Conservation (phyloP, 2,797 vertebrate species). For the Tadarida brasiliensis region DNA sequence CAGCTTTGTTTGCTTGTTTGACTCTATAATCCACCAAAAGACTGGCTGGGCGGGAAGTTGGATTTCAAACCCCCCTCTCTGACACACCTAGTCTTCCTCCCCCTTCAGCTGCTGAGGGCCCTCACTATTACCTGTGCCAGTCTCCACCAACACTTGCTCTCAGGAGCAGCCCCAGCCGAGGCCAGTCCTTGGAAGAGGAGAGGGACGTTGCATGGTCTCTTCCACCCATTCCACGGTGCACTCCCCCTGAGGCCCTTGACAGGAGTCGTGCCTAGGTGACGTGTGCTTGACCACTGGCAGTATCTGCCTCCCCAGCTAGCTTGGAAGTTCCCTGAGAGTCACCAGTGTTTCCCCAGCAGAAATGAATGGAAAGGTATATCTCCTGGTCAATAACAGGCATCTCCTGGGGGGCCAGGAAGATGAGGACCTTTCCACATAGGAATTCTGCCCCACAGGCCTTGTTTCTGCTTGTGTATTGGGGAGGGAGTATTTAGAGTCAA, state of each 20-base stretch:
- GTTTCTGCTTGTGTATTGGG: neutral
- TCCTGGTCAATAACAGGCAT: neutral
- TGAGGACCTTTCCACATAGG: neutral
- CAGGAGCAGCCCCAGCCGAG: neutral
- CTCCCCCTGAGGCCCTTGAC: neutral
- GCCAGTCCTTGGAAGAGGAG: fast-evolving
- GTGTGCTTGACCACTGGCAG: fast-evolving
- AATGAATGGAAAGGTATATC: neutral
- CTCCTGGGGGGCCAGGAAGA: neutral
- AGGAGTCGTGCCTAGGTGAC: neutral
- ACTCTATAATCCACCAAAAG: neutral
- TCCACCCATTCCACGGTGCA: fast-evolving
- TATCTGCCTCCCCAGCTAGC: neutral
- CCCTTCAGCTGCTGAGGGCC: neutral
- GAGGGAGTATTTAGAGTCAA: neutral
- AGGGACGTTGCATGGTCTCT: fast-evolving
- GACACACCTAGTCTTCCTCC: neutral
- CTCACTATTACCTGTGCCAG: neutral
- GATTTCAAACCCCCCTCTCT: neutral
- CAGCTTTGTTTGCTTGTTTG: neutral
- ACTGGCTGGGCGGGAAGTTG: neutral
- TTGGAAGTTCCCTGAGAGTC: neutral
- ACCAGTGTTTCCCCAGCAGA: neutral
- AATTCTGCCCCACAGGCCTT: neutral
- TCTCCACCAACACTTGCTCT: too few relatives aligned